These are phyloP conservation scores for Bettongia penicillata DNA, from an alignment of 2,113 vertebrate species.

Conservation along the genomic window DNA sequence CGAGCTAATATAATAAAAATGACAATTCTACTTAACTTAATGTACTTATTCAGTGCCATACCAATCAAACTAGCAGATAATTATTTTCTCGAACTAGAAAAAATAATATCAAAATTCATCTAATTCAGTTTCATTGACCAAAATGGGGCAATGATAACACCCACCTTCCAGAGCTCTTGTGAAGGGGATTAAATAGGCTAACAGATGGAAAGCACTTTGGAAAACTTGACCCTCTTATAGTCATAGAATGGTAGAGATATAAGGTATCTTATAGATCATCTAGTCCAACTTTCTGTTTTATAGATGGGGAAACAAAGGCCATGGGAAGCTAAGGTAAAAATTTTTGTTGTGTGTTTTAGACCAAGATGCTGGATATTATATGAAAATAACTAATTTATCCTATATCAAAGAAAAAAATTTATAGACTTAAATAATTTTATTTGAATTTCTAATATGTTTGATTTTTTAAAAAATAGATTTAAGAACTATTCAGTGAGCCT, in stretches of 20 bases:
- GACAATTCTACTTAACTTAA: too few relatives aligned
- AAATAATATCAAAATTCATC: too few relatives aligned
- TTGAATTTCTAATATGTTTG: slow-evolving; percentile 50
- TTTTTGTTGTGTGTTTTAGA: slow-evolving; percentile 1
- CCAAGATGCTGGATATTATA: slow-evolving; percentile 18
- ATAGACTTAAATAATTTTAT: not conserved
- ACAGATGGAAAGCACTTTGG: not conserved
- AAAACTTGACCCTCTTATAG: not conserved
- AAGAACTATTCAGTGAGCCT: slow-evolving; percentile 13
- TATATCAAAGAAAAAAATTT: slow-evolving; percentile 30
- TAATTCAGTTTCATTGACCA: not conserved
- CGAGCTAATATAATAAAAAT: too few relatives aligned
- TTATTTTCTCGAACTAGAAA: too few relatives aligned
- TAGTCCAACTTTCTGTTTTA: not conserved
- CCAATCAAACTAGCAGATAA: too few relatives aligned
- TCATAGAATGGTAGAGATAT: not conserved
- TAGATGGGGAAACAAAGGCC: not conserved
- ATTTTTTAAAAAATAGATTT: slow-evolving; percentile 43
- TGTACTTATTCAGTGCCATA: too few relatives aligned
- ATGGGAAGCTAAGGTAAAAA: not conserved
- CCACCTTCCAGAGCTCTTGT: not conserved
- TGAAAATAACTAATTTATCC: slow-evolving; percentile 36
- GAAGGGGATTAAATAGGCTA: not conserved
- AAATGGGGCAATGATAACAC: not conserved
- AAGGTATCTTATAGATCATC: not conserved